Evolutionary conservation across 1,140 invertebrate genomes (phyloP), one percentile per base, ranked within the genome.

Genomic region (Laodelphax striatellus): DNA sequence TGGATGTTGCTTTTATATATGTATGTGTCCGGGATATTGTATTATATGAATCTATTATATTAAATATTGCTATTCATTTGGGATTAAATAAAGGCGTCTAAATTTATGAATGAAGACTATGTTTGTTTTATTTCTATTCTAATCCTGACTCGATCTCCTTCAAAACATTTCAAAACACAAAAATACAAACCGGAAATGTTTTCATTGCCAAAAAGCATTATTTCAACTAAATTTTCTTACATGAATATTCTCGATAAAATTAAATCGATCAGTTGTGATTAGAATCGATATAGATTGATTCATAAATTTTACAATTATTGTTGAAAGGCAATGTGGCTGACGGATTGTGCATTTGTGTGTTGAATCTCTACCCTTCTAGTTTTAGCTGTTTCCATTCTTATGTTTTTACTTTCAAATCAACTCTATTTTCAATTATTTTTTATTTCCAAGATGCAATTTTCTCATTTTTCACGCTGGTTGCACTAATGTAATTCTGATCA

Each of bases 281-380:
- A 16, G 24, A 21, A 31, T 55, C 34, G 53, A 31, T 16, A 19
- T 17, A 31, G 53, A 31, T 31, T 31, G 17, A 34, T 17, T 16
- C 1, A 28, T 43, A 57, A 16, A 54, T 9, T 17, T 42, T 58
- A 10, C 21, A 38, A n/a, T 42, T 34, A 55, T 38, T 55, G 28
- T 34, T 44, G 42, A 60, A 41, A 62, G 60, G 60, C 63, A 64
- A 64, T 64, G 63, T 62, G 60, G 60, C 57, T 62, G 31, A 62
- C 61, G 63, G 63, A 64, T 64, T 58, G 60, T 61, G 63, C 63
- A 57, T 64, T 64, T 64, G 63, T 64, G 63, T 64, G 57, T 62
- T 63, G 52, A 60, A 60, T 42, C 53, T 53, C 34, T 60, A 38
- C 52, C 38, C 55, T 58, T 53, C 57, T 58, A 21, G 22, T 24